These are phyloP conservation scores for Epirrhoe alternata DNA, from an alignment of 2,888 invertebrate genomes.

Conservation along the genomic window DNA sequence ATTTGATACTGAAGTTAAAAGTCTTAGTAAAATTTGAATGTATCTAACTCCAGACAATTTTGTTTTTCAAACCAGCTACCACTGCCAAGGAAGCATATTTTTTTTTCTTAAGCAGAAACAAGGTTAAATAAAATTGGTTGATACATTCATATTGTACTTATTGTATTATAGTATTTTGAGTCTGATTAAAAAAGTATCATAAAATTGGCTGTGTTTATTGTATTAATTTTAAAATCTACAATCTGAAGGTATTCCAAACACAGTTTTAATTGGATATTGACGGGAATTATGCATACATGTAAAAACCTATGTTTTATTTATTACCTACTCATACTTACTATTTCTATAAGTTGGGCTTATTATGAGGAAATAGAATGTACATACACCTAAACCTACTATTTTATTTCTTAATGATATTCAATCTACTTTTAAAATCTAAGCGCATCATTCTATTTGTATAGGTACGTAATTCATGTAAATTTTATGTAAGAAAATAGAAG, in stretches of 20 bases:
- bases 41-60: neutral
- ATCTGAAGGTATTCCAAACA: constrained; percentile 3
- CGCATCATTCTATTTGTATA: constrained; percentile 12
- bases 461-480: neutral
- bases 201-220: constrained; percentile 29
- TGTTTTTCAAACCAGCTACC: constrained; percentile 1
- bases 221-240: constrained; percentile 3
- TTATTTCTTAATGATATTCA: neutral
- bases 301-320: neutral
- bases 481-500: constrained; percentile 17
- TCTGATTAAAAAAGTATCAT: constrained; percentile 14
- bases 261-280: neutral
- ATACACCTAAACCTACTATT: neutral
- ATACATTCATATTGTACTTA: neutral
- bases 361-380: neutral
- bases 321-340: neutral
- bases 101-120: neutral
- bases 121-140: neutral
- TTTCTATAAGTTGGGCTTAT: neutral
- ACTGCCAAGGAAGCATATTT: constrained; percentile 14
- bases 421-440: constrained; percentile 3
- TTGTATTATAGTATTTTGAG: constrained; percentile 3
- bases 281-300: neutral
- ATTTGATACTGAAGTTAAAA: constrained; percentile 1
- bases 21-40: neutral